Evolutionary conservation across 2,888 invertebrate species (phyloP).

Genomic region (Cheilosia pagana): DNA sequence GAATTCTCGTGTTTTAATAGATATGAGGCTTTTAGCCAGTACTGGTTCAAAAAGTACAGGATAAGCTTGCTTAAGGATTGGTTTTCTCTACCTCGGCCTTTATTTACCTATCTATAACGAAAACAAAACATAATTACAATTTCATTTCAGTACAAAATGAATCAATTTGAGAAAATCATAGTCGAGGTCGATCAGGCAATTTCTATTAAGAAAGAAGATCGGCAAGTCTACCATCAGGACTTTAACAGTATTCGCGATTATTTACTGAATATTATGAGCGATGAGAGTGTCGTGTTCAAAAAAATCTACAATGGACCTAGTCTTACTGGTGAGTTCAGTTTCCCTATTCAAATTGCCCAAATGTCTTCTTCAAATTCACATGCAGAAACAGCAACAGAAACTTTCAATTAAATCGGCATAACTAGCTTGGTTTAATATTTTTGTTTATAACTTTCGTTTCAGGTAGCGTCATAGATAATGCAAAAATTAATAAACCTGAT

Average conservation of each 20-base stretch:
- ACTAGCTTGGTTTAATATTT: background rate
- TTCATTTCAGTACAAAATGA: background rate
- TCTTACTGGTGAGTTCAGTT: background rate
- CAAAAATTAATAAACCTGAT: constrained; percentile 76
- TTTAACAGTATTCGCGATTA: background rate
- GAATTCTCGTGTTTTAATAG: no score
- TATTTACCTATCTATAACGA: no score
- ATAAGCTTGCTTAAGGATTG: no score
- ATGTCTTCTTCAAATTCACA: no score
- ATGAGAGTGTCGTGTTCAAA: background rate
- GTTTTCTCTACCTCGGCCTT: no score
- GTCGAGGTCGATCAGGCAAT: background rate
- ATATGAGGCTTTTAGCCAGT: no score
- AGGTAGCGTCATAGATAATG: constrained; percentile 76
- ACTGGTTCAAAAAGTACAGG: no score
- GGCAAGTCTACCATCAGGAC: background rate
- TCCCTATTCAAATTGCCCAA: no score
- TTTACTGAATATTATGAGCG: background rate
- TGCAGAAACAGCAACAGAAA: no score
- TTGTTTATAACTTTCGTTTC: background rate
- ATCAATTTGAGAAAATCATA: background rate
- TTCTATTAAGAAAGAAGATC: background rate
- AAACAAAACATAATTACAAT: no score
- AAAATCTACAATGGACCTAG: constrained; percentile 2
- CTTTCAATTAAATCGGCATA: background rate